phyloP scores from a whole-genome alignment of 2,113 vertebrate genomes.

The Regulus satrapa region DNA sequence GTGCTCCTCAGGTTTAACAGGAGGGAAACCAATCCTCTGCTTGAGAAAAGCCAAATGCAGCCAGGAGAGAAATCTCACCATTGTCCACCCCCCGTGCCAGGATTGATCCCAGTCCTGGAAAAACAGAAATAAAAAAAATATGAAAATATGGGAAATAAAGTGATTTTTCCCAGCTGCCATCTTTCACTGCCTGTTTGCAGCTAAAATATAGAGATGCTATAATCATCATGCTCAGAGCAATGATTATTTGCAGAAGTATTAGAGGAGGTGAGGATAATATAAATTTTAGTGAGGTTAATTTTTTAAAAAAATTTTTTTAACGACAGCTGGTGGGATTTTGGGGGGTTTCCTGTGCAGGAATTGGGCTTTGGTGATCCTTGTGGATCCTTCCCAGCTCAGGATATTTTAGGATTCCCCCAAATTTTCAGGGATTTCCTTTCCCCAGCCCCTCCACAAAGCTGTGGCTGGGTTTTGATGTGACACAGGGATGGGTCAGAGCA shows the following conservation, averaged over 20 bases:
- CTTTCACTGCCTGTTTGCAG: not conserved
- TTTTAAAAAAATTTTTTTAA: not conserved
- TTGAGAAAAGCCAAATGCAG: not conserved
- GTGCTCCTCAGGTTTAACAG: accelerated
- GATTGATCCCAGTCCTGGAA: too few relatives aligned
- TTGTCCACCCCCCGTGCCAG: not conserved
- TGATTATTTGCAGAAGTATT: accelerated
- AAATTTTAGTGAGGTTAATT: not conserved
- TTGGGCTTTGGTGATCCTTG: not conserved
- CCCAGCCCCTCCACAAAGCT: accelerated
- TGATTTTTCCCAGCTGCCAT: not conserved
- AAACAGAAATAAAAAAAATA: too few relatives aligned
- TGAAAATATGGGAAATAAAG: not conserved
- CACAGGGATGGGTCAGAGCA: not conserved
- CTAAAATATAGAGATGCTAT: not conserved
- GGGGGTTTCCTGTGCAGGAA: not conserved
- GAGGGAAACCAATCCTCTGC: not conserved
- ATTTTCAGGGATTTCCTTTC: not conserved
- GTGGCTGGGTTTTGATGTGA: not conserved
- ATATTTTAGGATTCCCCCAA: not conserved
- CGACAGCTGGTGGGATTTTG: not conserved
- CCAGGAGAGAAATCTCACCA: not conserved
- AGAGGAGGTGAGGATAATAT: not conserved
- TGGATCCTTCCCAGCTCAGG: not conserved
- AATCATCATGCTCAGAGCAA: not conserved